Conservation (phyloP, 2,113 vertebrate genomes). For the Phodopus roborovskii region DNA sequence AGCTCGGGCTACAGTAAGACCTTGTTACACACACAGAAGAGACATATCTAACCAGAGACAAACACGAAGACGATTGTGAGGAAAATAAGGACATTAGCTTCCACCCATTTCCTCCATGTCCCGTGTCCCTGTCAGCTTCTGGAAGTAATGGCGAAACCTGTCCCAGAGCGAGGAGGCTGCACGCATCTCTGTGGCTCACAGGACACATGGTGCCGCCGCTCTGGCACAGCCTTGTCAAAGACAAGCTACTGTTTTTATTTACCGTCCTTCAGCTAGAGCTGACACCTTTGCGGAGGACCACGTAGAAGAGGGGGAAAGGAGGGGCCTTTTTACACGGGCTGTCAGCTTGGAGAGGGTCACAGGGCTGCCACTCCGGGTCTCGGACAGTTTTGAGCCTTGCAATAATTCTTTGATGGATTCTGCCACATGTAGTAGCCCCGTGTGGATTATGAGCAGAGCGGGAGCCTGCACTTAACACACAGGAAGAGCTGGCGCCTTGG, state of each 20-base stretch:
- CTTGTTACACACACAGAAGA: not conserved
- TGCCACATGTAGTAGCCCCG: not conserved
- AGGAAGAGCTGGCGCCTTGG: not conserved
- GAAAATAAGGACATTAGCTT: accelerated
- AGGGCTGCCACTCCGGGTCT: not conserved
- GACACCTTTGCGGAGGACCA: too few species aligned
- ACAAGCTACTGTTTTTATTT: accelerated
- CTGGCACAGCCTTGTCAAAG: accelerated
- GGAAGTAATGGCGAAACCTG: not conserved
- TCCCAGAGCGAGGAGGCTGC: not conserved
- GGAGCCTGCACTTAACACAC: not conserved
- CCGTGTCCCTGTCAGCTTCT: not conserved
- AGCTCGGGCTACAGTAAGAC: not conserved
- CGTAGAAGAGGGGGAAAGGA: not conserved
- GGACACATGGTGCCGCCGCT: not conserved
- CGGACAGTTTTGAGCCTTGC: not conserved
- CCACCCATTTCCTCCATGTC: accelerated
- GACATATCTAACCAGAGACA: not conserved
- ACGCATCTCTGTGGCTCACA: not conserved
- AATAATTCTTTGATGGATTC: slow-evolving; percentile 35
- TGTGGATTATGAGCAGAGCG: not conserved
- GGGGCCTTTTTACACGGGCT: not conserved
- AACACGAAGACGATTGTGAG: accelerated
- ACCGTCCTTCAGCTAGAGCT: accelerated
- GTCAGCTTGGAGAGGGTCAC: not conserved